Percentiles rank a stretch among this genome's conserved stretches.
These are phyloP conservation scores for Antedon mediterranea DNA, from an alignment of 53 echinoderm and acorn worm species.

Conservation along the genomic window DNA sequence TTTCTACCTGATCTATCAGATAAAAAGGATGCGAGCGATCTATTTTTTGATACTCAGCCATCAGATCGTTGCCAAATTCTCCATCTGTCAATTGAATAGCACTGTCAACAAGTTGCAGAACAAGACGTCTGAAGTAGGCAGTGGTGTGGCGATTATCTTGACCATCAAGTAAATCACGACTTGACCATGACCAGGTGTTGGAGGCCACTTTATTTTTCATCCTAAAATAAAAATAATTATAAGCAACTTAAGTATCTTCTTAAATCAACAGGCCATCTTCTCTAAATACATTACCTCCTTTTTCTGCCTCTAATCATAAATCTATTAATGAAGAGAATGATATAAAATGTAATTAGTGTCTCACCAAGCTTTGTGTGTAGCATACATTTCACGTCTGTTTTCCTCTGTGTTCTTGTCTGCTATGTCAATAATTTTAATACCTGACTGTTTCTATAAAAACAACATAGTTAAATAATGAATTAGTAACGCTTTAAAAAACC, in stretches of 20 bases:
- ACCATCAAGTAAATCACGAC: slow-evolving; percentile 9
- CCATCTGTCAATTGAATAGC: slow-evolving; percentile 51
- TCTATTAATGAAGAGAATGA: too few species aligned
- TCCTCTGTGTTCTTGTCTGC: slow-evolving; percentile 27
- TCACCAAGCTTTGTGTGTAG: slow-evolving; percentile 43
- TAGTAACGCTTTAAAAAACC: too few species aligned
- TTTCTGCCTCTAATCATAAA: too few species aligned
- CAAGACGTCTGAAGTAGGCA: slow-evolving; percentile 32
- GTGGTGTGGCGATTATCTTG: slow-evolving; percentile 34
- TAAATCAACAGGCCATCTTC: too few species aligned
- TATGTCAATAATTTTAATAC: slow-evolving; percentile 37
- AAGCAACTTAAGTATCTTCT: too few species aligned
- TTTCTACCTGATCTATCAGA: background rate
- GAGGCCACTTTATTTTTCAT: background rate
- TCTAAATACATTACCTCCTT: too few species aligned
- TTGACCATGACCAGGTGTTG: background rate
- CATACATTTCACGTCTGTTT: slow-evolving; percentile 21
- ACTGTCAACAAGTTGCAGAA: slow-evolving; percentile 51
- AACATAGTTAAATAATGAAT: too few species aligned
- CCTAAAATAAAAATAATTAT: background rate
- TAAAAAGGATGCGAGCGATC: slow-evolving; percentile 10
- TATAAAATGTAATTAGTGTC: too few species aligned
- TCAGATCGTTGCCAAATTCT: slow-evolving; percentile 11
- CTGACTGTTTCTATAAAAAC: slow-evolving; percentile 27
- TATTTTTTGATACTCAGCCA: slow-evolving; percentile 17